Evolutionary conservation across 2,113 vertebrate genomes (phyloP).

Genomic region (Corythornis vintsioides): DNA sequence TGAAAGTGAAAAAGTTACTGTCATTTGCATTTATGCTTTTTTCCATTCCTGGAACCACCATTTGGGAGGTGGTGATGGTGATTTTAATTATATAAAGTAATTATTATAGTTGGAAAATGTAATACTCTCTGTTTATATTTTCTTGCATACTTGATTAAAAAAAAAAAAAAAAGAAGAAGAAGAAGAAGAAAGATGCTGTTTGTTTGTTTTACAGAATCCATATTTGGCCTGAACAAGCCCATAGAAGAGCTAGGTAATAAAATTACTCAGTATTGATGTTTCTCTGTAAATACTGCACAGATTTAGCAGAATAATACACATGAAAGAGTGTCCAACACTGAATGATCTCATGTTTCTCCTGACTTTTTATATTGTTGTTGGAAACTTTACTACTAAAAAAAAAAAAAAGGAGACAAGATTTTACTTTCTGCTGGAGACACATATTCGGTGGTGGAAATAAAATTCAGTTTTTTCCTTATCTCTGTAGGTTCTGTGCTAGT

Average conservation of each 20-base stretch:
- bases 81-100: slow-evolving; percentile 32
- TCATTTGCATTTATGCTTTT: not conserved
- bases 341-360: slow-evolving; percentile 32
- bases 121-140: slow-evolving; percentile 38
- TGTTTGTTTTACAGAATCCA: slow-evolving; percentile 44
- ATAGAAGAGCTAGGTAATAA: slow-evolving; percentile 10
- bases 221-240: slow-evolving; percentile 49
- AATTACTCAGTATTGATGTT: slow-evolving; percentile 45
- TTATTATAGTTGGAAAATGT: slow-evolving; percentile 42
- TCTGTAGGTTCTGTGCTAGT: not conserved
- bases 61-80: not conserved
- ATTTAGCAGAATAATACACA: not conserved
- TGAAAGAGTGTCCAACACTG: not conserved
- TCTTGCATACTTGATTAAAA: not conserved
- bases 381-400: not conserved
- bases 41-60: not conserved
- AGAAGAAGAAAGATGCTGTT: not conserved
- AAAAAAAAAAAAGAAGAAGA: not conserved
- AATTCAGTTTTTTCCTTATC: not conserved
- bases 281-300: not conserved
- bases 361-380: slow-evolving; percentile 4
- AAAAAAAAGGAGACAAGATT: not conserved
- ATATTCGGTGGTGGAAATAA: not conserved
- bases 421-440: not conserved
- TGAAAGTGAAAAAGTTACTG: not conserved